Evolutionary conservation across 1,140 invertebrate genomes (phyloP).

Genomic region (Drosophila watanabei): DNA sequence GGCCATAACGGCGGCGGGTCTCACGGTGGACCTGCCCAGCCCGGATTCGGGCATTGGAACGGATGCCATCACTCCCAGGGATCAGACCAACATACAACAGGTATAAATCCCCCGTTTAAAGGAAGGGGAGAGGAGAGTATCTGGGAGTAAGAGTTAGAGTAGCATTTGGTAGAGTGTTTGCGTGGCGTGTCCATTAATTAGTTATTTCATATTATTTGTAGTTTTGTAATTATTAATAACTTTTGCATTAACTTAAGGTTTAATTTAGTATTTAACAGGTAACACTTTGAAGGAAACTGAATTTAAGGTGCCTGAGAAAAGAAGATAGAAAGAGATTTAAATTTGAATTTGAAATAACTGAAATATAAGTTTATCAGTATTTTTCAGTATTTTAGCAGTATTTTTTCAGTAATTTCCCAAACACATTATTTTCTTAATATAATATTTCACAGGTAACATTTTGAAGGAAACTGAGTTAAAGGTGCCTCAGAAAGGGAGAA

Average conservation of each 20-base stretch:
- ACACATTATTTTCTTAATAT: too few relatives aligned
- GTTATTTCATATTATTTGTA: constrained; percentile 12
- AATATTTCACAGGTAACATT: too few relatives aligned
- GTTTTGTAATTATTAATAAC: not conserved
- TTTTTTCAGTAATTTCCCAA: too few relatives aligned
- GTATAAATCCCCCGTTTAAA: constrained; percentile 86
- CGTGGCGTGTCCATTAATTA: constrained; percentile 10
- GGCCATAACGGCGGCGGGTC: constrained; percentile 88
- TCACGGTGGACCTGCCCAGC: constrained; percentile 96
- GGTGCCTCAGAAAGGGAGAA: too few relatives aligned
- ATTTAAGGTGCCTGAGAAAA: not conserved
- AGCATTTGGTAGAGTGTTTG: constrained; percentile 7
- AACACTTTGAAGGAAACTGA: not conserved
- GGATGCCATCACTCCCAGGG: constrained; percentile 95
- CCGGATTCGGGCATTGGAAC: constrained; percentile 96
- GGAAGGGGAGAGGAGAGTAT: not conserved
- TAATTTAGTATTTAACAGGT: not conserved
- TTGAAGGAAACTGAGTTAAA: too few relatives aligned
- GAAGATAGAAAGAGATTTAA: not conserved
- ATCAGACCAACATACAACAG: constrained; percentile 95
- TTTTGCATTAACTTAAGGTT: not conserved
- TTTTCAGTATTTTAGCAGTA: too few relatives aligned
- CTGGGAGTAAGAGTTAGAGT: constrained; percentile 9
- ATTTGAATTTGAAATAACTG: too few relatives aligned
- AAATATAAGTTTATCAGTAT: too few relatives aligned